Evolutionary conservation across 2,797 vertebrate species (phyloP).

Genomic region (Bufotes viridis): DNA sequence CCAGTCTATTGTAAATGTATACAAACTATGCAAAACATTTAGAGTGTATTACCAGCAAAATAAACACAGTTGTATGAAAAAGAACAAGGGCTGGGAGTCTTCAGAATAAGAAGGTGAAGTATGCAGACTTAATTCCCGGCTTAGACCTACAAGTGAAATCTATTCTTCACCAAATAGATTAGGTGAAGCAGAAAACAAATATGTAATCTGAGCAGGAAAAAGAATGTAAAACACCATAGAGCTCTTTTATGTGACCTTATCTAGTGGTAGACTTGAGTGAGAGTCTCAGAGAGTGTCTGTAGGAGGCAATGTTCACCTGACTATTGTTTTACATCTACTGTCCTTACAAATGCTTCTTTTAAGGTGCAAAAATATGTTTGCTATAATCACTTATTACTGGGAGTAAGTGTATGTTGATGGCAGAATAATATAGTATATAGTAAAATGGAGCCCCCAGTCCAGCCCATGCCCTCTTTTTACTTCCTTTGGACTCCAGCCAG

Average conservation of each 20-base stretch:
- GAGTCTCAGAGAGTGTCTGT: background rate
- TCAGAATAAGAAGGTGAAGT: conserved; percentile 14
- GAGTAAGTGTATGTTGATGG: background rate
- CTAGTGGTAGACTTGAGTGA: background rate
- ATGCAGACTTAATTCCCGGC: conserved; percentile 46
- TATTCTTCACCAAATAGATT: conserved; percentile 39
- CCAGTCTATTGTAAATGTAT: conserved; percentile 43
- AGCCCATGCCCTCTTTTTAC: background rate
- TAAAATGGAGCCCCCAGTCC: background rate
- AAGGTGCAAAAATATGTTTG: background rate
- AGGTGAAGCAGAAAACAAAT: conserved; percentile 48
- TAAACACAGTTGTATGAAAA: conserved; percentile 22
- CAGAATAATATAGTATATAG: background rate
- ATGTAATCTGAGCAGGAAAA: conserved; percentile 35
- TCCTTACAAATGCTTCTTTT: background rate
- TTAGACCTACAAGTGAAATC: conserved; percentile 33
- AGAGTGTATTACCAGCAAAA: conserved; percentile 28
- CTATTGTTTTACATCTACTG: background rate
- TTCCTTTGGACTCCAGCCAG: background rate
- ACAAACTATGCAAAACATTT: conserved; percentile 56
- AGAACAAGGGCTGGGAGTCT: conserved; percentile 20
- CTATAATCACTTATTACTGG: background rate
- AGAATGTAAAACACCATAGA: conserved; percentile 30
- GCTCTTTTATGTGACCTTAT: background rate
- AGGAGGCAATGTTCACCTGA: conserved; percentile 18